phyloP scores from a whole-genome alignment of 2,113 vertebrate species.

The Neolamprologus caudopunctatus region DNA sequence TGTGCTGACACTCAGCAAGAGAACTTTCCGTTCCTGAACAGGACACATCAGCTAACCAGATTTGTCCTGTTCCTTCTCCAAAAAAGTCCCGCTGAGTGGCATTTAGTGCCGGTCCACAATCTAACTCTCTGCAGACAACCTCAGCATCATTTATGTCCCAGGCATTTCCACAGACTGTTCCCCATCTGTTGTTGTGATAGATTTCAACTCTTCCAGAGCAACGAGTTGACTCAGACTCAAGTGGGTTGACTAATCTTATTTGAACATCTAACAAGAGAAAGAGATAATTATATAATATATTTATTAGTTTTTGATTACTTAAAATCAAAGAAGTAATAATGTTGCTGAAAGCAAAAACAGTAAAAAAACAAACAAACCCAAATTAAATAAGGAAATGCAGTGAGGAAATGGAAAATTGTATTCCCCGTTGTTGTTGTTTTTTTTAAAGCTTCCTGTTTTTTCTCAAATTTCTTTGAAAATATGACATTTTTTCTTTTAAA shows the following conservation, averaged over 20 bases:
- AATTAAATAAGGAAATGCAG: neutral
- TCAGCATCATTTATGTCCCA: neutral
- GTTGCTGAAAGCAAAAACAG: neutral
- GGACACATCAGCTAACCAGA: accelerated
- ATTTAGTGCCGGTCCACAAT: neutral
- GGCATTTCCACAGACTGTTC: accelerated
- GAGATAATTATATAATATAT: neutral
- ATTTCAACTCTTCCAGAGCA: neutral
- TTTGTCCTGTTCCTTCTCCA: neutral
- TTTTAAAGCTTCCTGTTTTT: neutral
- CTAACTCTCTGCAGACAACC: neutral
- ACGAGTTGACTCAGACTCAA: neutral
- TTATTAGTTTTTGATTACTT: neutral
- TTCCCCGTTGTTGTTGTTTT: accelerated
- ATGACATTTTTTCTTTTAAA: neutral
- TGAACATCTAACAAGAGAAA: neutral
- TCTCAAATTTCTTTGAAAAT: neutral
- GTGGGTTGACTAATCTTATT: neutral
- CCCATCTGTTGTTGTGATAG: neutral
- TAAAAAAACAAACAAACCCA: neutral
- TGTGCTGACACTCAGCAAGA: accelerated
- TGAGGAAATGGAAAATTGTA: neutral
- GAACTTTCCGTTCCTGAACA: neutral
- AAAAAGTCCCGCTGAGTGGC: accelerated
- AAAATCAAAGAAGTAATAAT: neutral